Conservation (phyloP, 2,113 vertebrate genomes). For the Willisornis vidua region DNA sequence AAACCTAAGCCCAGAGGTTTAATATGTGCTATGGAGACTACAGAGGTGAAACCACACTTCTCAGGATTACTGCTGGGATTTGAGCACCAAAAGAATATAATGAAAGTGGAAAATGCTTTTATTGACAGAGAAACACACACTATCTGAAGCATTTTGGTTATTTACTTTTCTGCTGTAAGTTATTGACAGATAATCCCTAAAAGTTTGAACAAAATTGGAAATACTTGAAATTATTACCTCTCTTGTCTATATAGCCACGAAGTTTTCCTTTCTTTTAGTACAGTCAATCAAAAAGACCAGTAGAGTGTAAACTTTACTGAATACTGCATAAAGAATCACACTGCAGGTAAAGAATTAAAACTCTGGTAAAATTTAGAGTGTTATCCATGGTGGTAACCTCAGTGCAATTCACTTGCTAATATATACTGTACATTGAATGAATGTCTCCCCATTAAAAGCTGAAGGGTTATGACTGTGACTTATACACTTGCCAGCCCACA, state of each 20-base stretch:
- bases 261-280: neutral
- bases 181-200: constrained; percentile 3
- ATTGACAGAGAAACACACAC: neutral
- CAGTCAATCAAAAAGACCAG: neutral
- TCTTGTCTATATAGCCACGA: neutral
- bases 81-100: constrained; percentile 52
- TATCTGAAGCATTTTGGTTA: constrained; percentile 54
- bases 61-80: neutral
- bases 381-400: neutral
- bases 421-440: neutral
- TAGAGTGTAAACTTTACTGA: neutral
- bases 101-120: neutral
- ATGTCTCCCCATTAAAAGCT: neutral
- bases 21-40: constrained; percentile 16
- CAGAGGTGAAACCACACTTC: constrained; percentile 26
- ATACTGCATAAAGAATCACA: neutral
- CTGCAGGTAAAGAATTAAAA: neutral
- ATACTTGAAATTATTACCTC: neutral
- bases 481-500: neutral
- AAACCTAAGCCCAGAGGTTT: constrained; percentile 34
- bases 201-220: neutral
- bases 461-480: neutral
- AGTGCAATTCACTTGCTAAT: neutral
- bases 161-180: neutral
- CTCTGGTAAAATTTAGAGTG: neutral